These are phyloP conservation scores for Crocidura indochinensis DNA, from an alignment of 2,797 vertebrate genomes.

Conservation along the genomic window DNA sequence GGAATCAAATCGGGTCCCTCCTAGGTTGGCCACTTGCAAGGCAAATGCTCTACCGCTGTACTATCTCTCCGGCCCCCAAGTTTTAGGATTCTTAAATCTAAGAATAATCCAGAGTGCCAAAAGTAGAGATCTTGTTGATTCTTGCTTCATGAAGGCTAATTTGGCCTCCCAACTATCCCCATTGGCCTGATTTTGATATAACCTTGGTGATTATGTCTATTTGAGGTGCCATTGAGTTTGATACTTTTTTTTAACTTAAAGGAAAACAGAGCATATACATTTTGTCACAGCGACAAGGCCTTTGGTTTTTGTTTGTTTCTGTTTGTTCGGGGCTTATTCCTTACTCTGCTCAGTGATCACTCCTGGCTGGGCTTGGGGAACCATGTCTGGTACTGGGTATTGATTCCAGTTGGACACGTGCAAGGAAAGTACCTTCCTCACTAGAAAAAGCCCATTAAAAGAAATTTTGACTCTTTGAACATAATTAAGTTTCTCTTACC, in stretches of 20 bases:
- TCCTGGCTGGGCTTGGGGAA: too few species aligned
- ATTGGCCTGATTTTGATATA: background rate
- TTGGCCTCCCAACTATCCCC: background rate
- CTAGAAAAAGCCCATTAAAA: slow-evolving; percentile 48
- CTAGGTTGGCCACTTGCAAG: too few species aligned
- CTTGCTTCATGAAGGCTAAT: background rate
- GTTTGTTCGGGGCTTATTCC: too few species aligned
- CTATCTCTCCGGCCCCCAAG: too few species aligned
- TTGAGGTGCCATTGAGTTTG: slow-evolving; percentile 39
- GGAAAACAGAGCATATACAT: slow-evolving; percentile 45
- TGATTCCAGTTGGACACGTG: background rate
- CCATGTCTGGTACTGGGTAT: too few species aligned
- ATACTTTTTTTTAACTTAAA: slow-evolving; percentile 70
- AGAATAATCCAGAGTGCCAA: background rate
- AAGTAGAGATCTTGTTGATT: slow-evolving; percentile 21
- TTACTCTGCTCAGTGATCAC: too few species aligned
- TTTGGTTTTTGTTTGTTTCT: too few species aligned
- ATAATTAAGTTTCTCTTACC: slow-evolving; percentile 61
- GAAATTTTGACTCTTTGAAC: slow-evolving; percentile 64
- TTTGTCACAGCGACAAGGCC: too few species aligned
- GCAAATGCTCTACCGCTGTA: too few species aligned
- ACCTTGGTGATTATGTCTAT: background rate
- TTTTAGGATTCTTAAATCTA: background rate
- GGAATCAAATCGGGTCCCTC: too few species aligned
- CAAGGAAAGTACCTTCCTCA: slow-evolving; percentile 3